Percentiles rank a stretch among this genome's conserved stretches.
phyloP scores from a whole-genome alignment of 2,113 vertebrate genomes.

The Otolemur garnettii region DNA sequence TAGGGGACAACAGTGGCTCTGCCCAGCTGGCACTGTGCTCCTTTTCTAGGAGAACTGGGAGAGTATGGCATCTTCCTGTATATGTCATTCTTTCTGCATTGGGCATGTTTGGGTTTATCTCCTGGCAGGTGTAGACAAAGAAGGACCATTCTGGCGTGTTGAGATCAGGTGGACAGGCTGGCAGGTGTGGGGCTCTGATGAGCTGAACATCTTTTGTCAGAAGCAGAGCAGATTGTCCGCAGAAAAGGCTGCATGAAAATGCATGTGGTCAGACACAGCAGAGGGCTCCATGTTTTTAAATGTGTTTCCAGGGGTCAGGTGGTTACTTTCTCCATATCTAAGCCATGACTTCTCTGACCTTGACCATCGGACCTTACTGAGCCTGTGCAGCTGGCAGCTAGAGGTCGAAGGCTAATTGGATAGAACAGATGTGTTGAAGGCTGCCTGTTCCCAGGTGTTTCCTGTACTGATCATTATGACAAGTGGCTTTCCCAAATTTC shows the following conservation, averaged over 20 bases:
- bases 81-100: background rate
- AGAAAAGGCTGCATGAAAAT: background rate
- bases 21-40: background rate
- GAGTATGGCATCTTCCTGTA: background rate
- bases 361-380: background rate
- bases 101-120: background rate
- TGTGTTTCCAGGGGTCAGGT: background rate
- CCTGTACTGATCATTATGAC: background rate
- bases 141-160: background rate
- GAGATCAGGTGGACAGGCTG: background rate
- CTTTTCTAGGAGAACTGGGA: background rate
- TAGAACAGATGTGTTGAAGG: background rate
- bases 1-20: background rate
- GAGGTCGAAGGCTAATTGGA: background rate
- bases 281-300: background rate
- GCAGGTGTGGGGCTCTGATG: background rate
- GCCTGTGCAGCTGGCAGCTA: background rate
- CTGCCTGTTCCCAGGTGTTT: background rate
- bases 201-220: accelerated
- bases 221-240: background rate
- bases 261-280: background rate
- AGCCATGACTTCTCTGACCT: background rate
- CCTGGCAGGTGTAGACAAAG: background rate
- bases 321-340: background rate
- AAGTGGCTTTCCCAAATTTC: background rate